Evolutionary conservation across 2,888 invertebrate genomes (phyloP), one percentile per base, ranked within the genome.

Genomic region (Orthonychiurus folsomi): DNA sequence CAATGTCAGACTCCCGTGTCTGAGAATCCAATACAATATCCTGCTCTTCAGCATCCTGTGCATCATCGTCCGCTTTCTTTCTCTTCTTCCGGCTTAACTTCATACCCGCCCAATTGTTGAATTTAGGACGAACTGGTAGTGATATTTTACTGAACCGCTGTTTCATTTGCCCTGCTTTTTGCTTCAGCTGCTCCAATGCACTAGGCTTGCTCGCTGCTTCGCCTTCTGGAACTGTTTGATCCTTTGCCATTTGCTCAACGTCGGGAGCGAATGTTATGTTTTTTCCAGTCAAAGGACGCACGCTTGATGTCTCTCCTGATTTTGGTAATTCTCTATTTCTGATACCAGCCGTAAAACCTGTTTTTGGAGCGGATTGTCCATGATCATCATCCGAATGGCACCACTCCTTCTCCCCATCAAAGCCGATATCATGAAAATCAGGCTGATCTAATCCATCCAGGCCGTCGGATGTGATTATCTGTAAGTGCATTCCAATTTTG

Each of bases 121-220:
- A 80, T 74, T 83, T 82, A 2, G 84, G 81, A 64, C 81, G 78
- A 23, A 84, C 83, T 0, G 88, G 83, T 70, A 89, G 69, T 28
- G 76, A 74, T 62, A 78, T 76, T 73, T 80, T 80, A 1, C 63
- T 64, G 1, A 72, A 53, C 37, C 61, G 20, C 54, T 67, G 63
- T 52, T 66, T 66, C 24, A 72, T 60, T 52, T 66, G 65, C 23
- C 64, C 70, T 23, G 69, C 70, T 55, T 69, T 69, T 12, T 66
- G 57, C 50, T 69, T 70, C 1, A 69, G 58, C 53, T 68, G 69
- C 47, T 67, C 66, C 37, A 71, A 66, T 15, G 69, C 63, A 53
- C 64, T 68, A 9, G 63, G 61, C 24, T 59, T 60, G 20, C 59
- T 63, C 5, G 62, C 28, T 28, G 50, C n/a, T 2, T 18, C 53